phyloP scores from a whole-genome alignment of 1,140 invertebrate species.

The Drosophila ogumai region DNA sequence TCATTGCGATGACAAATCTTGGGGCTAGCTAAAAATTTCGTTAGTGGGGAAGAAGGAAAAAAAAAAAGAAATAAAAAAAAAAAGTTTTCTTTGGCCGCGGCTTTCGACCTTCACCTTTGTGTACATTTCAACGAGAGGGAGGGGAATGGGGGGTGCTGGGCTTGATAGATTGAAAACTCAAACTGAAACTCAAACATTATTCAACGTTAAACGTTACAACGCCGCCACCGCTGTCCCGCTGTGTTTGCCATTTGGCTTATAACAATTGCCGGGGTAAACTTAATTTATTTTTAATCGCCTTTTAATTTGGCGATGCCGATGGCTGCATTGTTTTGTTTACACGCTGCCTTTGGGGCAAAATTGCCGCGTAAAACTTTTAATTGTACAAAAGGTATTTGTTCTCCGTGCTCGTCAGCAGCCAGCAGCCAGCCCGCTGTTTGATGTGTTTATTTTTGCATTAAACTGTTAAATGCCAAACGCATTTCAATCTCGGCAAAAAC shows the following conservation, averaged over 20 bases:
- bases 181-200: conserved; percentile 36
- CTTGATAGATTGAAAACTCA: neutral
- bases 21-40: conserved; percentile 62
- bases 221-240: conserved; percentile 24
- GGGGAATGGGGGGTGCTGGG: neutral
- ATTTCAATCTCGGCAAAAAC: conserved; percentile 57
- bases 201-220: conserved; percentile 55
- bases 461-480: conserved; percentile 72
- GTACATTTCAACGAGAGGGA: conserved; percentile 46
- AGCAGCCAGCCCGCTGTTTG: conserved; percentile 36
- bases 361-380: conserved; percentile 76
- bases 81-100: conserved; percentile 25
- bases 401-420: neutral
- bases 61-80: conserved; percentile 7
- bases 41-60: conserved; percentile 39
- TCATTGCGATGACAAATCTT: conserved; percentile 67
- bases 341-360: conserved; percentile 37
- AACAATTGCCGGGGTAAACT: conserved; percentile 73
- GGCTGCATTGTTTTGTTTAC: conserved; percentile 67
- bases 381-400: conserved; percentile 64
- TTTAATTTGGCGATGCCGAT: conserved; percentile 61
- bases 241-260: conserved; percentile 70
- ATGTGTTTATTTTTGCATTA: conserved; percentile 73
- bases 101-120: conserved; percentile 71
- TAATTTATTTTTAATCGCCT: conserved; percentile 83